Evolutionary conservation across 2,113 vertebrate species (phyloP), one percentile per base, ranked within the genome.

Genomic region (Jaculus jaculus): DNA sequence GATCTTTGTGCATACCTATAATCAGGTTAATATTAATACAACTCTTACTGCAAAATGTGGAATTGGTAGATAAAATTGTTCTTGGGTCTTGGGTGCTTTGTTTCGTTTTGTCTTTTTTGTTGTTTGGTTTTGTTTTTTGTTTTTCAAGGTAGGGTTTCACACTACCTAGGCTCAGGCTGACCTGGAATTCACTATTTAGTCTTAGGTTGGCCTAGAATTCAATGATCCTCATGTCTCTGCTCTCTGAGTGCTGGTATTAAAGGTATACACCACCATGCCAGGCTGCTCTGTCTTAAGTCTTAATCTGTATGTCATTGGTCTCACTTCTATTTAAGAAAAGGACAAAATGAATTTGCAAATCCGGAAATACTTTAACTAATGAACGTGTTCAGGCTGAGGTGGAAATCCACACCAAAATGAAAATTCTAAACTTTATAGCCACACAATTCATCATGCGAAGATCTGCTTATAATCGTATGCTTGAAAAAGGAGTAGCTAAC

Each of bases 21-120:
- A 81, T 73, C 51, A 84, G 82, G 10, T 26, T 69, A n/a, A 72
- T 54, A 82, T 15, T 89, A 39, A 93, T 84, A 84, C 39, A 82
- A 89, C 30, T 39, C 79, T 23, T 63, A 78, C 74, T 61, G 51
- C 5, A 51, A 54, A 86, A 63, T 30, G 4, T 0, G 65, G 74
- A 26, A 85, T 79, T 30, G 69, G 54, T 11, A n/a, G 16, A 13
- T 2, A 32, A 78, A 91, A 26, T 30, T 60, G 18, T 24, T 79
- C 34, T 54, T 12, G 54, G 54, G 47, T 3, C 42, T 47, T n/a
- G n/a, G 20, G 16, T n/a, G 47, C 60, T 81, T 13, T 63, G 37
- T 51, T 51, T 51, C n/a, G n/a, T n/a, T n/a, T n/a, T n/a, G n/a
- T n/a, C n/a, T n/a, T n/a, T n/a, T n/a, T 47, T 47, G 5, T 47